phyloP scores from a whole-genome alignment of 2,797 vertebrate genomes.

The Scyliorhinus canicula region DNA sequence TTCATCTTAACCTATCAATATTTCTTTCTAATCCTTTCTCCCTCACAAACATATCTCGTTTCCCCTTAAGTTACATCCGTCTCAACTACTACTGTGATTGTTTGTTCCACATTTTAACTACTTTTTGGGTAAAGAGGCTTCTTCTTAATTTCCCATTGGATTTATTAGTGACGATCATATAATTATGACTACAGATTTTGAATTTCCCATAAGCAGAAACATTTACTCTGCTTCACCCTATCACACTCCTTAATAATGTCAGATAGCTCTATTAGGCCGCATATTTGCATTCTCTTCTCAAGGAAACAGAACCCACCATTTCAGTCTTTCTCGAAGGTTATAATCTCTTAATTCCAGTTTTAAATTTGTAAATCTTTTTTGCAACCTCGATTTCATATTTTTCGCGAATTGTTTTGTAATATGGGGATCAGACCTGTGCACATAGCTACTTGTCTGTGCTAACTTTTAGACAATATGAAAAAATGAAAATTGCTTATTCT shows the following conservation, averaged over 20 bases:
- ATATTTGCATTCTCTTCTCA: not conserved
- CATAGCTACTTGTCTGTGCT: not conserved
- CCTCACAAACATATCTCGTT: not conserved
- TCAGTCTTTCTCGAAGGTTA: not conserved
- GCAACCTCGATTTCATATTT: not conserved
- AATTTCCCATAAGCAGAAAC: not conserved
- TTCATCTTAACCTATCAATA: not conserved
- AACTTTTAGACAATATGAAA: not conserved
- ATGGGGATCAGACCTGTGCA: not conserved
- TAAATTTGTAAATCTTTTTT: not conserved
- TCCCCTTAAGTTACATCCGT: not conserved
- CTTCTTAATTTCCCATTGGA: constrained; percentile 4
- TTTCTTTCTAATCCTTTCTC: not conserved
- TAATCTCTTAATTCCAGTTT: not conserved
- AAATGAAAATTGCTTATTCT: no score
- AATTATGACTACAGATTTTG: not conserved
- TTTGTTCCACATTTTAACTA: not conserved
- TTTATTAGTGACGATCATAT: not conserved
- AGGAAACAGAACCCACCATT: not conserved
- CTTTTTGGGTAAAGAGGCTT: not conserved
- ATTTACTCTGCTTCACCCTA: not conserved
- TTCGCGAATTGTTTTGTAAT: not conserved
- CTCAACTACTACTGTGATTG: not conserved
- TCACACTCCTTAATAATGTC: not conserved
- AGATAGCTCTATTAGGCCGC: not conserved